Evolutionary conservation across 1,140 invertebrate genomes (phyloP).

Genomic region (Lutraria rhynchaena): DNA sequence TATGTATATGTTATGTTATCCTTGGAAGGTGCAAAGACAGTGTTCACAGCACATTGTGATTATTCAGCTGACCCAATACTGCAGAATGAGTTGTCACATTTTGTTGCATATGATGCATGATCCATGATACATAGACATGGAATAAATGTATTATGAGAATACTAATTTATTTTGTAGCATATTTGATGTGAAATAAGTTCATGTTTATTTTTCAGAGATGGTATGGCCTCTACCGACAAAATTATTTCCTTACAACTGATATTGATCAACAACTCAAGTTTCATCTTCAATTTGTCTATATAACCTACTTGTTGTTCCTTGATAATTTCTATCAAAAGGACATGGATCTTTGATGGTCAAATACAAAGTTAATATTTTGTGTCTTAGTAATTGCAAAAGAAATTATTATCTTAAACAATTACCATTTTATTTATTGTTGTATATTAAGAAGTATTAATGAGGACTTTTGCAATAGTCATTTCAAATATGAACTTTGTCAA

Average conservation of each 20-base stretch:
- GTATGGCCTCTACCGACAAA: slow-evolving; percentile 73
- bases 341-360: too few species aligned
- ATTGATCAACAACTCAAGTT: too few species aligned
- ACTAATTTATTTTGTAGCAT: not conserved
- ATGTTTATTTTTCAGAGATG: slow-evolving; percentile 68
- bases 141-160: not conserved
- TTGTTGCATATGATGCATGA: not conserved
- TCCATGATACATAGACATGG: not conserved
- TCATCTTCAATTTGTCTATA: too few species aligned
- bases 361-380: too few species aligned
- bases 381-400: too few species aligned
- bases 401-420: too few species aligned
- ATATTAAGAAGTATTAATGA: too few species aligned
- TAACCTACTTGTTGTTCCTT: too few species aligned
- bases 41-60: slow-evolving; percentile 2
- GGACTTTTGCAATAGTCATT: too few species aligned
- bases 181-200: not conserved
- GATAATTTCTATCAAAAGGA: too few species aligned
- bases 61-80: not conserved
- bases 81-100: not conserved
- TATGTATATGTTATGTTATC: slow-evolving; percentile 14
- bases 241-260: slow-evolving; percentile 75
- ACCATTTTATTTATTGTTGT: too few species aligned
- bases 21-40: not conserved
- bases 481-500: too few species aligned